Conservation (phyloP, 2,113 vertebrate genomes). For the Ardeotis arabs region DNA sequence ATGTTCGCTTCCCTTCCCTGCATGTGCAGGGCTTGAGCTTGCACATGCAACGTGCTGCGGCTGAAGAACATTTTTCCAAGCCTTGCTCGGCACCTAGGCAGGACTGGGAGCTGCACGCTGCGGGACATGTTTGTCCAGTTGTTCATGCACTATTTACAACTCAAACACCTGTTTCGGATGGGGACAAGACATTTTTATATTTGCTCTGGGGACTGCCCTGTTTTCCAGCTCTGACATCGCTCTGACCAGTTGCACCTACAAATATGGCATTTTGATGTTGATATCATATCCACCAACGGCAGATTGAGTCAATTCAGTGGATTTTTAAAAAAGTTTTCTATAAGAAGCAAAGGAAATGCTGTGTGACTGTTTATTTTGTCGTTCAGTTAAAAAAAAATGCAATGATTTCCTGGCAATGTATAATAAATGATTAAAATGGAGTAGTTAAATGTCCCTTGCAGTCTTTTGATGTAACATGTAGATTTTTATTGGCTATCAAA, state of each 20-base stretch:
- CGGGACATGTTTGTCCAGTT: background rate
- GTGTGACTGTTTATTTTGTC: background rate
- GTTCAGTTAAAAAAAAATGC: background rate
- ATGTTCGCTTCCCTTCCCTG: background rate
- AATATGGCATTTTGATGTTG: background rate
- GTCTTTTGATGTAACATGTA: background rate
- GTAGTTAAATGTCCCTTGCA: background rate
- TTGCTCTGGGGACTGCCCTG: rapidly evolving
- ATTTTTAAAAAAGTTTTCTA: background rate
- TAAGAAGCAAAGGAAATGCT: background rate
- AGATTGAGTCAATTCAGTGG: background rate
- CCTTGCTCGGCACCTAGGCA: rapidly evolving
- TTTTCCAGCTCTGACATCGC: background rate
- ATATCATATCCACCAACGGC: background rate
- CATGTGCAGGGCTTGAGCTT: background rate
- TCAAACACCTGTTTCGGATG: background rate
- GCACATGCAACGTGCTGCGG: background rate
- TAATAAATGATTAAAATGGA: background rate
- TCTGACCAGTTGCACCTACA: background rate
- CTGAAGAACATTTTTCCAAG: background rate
- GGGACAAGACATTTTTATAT: background rate
- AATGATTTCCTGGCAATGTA: background rate
- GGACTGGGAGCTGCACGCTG: background rate
- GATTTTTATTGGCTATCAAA: background rate
- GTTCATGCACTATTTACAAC: background rate